Evolutionary conservation across 2,888 invertebrate genomes (phyloP).

Genomic region (Ferdinandea cuprea): DNA sequence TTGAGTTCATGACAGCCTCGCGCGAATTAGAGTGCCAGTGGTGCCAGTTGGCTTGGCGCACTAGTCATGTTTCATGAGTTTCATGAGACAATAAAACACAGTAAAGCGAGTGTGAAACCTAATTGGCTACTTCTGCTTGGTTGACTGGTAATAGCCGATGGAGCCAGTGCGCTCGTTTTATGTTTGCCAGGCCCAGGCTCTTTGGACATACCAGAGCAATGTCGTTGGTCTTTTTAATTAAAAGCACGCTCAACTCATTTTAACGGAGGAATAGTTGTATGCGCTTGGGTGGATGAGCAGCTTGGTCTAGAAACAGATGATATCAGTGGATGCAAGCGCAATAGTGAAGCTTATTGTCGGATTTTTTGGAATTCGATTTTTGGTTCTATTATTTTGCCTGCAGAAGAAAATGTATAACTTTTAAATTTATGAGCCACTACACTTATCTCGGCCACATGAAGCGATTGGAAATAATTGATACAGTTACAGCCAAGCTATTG

Average conservation of each 20-base stretch:
- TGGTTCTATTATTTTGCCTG: too few species aligned
- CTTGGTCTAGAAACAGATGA: neutral
- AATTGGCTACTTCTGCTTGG: conserved; percentile 60
- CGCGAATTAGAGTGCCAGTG: conserved; percentile 46
- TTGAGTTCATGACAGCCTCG: conserved; percentile 63
- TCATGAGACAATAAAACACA: conserved; percentile 59
- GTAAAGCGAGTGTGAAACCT: conserved; percentile 69
- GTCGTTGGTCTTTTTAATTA: conserved; percentile 53
- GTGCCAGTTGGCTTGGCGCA: neutral
- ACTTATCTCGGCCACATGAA: too few species aligned
- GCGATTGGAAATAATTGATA: too few species aligned
- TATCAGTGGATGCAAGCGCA: neutral
- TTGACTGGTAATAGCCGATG: conserved; percentile 26
- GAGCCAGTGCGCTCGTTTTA: conserved; percentile 11
- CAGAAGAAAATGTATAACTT: too few species aligned
- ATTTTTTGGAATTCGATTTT: too few species aligned
- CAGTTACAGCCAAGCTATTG: too few species aligned
- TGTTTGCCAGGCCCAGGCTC: neutral
- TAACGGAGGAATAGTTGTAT: conserved; percentile 12
- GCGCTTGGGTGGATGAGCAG: conserved; percentile 21
- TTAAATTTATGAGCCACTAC: too few species aligned
- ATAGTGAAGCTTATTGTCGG: too few species aligned
- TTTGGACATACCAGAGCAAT: neutral
- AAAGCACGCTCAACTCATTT: conserved; percentile 43
- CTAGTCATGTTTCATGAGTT: conserved; percentile 14